Conservation (phyloP, 1,140 invertebrate genomes). For the Caenorhabditis elegans region DNA sequence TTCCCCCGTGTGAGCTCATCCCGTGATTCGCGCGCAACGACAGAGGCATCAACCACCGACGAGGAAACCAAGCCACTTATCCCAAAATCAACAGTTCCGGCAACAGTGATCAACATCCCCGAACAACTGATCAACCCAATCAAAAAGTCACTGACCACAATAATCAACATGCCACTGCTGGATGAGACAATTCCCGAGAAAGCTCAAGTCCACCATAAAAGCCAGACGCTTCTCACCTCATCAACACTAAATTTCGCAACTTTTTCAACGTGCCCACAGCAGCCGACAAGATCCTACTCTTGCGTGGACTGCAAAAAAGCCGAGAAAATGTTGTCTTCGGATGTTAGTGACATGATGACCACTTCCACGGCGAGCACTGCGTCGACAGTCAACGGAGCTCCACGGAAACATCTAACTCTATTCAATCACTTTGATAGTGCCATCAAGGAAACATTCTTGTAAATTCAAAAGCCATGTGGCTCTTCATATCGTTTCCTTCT, state of each 20-base stretch:
- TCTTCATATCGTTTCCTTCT: neutral
- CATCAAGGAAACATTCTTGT: constrained; percentile 43
- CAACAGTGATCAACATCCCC: neutral
- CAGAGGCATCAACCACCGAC: constrained; percentile 31
- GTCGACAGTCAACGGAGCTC: neutral
- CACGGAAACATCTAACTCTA: constrained; percentile 15
- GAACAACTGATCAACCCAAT: neutral
- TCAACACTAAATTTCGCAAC: neutral
- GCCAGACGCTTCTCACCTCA: neutral
- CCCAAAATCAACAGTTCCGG: neutral
- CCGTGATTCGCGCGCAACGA: constrained; percentile 29
- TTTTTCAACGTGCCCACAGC: neutral
- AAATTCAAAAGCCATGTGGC: neutral
- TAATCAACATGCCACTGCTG: neutral
- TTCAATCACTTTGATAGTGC: constrained; percentile 35
- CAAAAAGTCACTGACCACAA: neutral
- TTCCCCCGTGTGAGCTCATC: neutral
- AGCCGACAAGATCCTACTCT: neutral
- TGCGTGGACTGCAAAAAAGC: constrained; percentile 22
- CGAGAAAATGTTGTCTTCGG: neutral
- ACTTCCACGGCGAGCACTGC: constrained; percentile 26
- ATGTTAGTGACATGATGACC: constrained; percentile 1
- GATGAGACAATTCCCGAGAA: neutral
- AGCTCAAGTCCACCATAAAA: neutral
- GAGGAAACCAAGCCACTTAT: constrained; percentile 38